Percentiles rank a stretch among this genome's conserved stretches.
phyloP scores from a whole-genome alignment of 2,797 vertebrate genomes.

The Enteromius fasciolatus region DNA sequence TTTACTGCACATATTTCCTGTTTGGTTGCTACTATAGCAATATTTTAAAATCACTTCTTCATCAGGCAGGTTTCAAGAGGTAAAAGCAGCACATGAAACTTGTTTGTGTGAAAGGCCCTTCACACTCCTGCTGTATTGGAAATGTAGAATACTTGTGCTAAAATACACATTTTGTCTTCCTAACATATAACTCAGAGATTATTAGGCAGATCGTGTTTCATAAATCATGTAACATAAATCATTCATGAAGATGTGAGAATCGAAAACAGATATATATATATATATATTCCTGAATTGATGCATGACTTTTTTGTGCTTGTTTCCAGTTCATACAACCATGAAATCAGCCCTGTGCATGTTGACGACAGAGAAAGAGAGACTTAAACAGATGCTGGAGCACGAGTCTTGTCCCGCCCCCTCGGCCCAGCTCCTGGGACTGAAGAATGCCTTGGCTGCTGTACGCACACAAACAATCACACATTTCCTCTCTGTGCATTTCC shows the following conservation, averaged over 20 bases:
- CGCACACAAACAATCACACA: conserved; percentile 56
- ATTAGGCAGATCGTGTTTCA: neutral
- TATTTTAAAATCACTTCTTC: neutral
- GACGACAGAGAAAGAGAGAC: conserved; percentile 85
- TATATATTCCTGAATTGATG: neutral
- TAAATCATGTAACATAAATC: neutral
- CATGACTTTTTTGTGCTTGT: conserved; percentile 28
- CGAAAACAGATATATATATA: neutral
- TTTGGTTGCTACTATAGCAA: neutral
- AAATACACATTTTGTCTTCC: neutral
- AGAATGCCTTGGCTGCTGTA: conserved; percentile 86
- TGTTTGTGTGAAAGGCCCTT: neutral
- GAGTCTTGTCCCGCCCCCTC: conserved; percentile 83
- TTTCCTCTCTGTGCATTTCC: conserved; percentile 10
- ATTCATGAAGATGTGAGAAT: neutral
- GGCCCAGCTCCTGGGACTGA: conserved; percentile 87
- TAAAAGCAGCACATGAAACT: neutral
- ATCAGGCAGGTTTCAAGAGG: neutral
- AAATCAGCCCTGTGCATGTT: conserved; percentile 88
- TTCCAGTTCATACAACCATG: conserved; percentile 89
- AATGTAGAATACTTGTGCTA: neutral
- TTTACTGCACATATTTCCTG: neutral
- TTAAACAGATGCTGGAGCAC: conserved; percentile 87
- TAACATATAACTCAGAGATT: neutral
- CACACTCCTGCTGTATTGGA: neutral